Base-by-base conservation (phyloP, 2,888 invertebrate species). In the Heliconius ethilla region DNA sequence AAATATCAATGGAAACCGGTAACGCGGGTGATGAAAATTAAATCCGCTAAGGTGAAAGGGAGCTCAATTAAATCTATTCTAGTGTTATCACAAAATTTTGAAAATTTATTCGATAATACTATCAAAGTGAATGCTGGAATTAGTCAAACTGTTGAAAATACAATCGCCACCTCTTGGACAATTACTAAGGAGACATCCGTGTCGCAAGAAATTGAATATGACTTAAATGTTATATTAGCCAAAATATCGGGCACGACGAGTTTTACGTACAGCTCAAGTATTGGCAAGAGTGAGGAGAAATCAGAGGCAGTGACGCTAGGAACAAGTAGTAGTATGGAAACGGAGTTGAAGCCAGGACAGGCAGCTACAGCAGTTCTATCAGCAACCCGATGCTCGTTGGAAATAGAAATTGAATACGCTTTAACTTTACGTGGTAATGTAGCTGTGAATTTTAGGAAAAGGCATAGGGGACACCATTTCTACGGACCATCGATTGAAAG, bases 41-140 rank as follows among this genome's bases (percentile, higher is more conserved):
- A 84, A 81, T 89, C 88, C 0, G 89, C 86, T 3, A 81, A 69
- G 63, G 55, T 86, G 3, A 85, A 83, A 73, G 79, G 81, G 3
- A 83, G 81, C n/a, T 86, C 81, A 82, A 79, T 91, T 0, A 88
- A 86, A 37, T 89, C 89, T 0, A 81, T 87, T 0, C 80, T 89
- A 29, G 83, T 93, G 2, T 74, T 88, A 37, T 85, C 88, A 0
- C 89, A 92, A 51, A 88, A 91, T 62, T 92, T 92, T 33, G 89
- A 90, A 10, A 93, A 93, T 76, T 67, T 76, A 3, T 90, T 89
- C 0, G 89, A 89, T 74, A 86, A 85, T 37, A 86, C 90, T 0
- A 85, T 92, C 4, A 92, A 92, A 89, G 90, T 92, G 0, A 92
- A 90, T 66, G 89, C 92, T 0, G 92, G 90, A 0, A 88, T 93